Evolutionary conservation across 2,113 vertebrate genomes (phyloP).

Genomic region (Ranitomeya imitator): DNA sequence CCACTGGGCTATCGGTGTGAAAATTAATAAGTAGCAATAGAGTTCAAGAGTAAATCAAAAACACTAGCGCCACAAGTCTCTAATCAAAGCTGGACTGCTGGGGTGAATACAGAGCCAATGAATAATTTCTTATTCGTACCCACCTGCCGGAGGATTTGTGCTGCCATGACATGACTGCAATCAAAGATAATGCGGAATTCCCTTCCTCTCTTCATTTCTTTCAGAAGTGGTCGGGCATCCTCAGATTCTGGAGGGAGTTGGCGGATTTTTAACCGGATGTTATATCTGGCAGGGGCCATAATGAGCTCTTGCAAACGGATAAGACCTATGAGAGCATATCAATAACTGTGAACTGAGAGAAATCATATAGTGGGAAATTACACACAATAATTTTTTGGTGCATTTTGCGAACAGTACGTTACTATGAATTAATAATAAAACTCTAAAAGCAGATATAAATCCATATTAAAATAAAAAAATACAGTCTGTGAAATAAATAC

Average conservation of each 20-base stretch:
- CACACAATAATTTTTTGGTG: neutral
- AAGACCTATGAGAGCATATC: conserved; percentile 77
- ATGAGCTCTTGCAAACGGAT: conserved; percentile 97
- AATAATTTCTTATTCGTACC: conserved; percentile 29
- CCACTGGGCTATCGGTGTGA: conserved; percentile 16
- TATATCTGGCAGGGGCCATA: conserved; percentile 96
- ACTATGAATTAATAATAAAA: neutral
- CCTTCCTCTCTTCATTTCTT: conserved; percentile 96
- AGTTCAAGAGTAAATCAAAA: conserved; percentile 31
- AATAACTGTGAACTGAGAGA: conserved; percentile 6
- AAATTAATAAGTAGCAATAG: conserved; percentile 21
- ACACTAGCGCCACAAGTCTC: neutral
- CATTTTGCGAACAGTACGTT: neutral
- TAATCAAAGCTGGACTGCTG: neutral
- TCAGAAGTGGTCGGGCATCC: conserved; percentile 89
- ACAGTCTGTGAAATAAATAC: neutral
- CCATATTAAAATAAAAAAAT: neutral
- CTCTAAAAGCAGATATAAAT: neutral
- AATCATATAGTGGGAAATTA: too few species aligned
- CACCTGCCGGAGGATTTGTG: conserved; percentile 97
- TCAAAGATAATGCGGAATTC: conserved; percentile 99
- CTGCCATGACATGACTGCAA: conserved; percentile 94
- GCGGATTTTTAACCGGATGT: conserved; percentile 96
- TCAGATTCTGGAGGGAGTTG: conserved; percentile 91
- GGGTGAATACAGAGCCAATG: neutral